phyloP scores from a whole-genome alignment of 2,888 invertebrate species.

The Amiota minor region DNA sequence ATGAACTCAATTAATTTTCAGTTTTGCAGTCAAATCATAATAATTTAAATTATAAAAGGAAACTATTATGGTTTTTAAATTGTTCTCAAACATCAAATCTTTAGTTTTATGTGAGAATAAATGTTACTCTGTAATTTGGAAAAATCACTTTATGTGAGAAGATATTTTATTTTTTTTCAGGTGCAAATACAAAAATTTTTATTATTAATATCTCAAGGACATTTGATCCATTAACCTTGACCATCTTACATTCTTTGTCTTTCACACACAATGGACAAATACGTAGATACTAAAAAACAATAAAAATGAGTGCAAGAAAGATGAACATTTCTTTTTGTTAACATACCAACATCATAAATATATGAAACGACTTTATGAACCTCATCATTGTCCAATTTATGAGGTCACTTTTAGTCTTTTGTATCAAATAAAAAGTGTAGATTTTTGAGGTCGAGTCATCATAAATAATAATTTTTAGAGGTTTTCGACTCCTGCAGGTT shows the following conservation, averaged over 20 bases:
- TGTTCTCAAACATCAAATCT: conserved; percentile 45
- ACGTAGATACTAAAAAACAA: background rate
- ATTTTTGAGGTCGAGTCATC: background rate
- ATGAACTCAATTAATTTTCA: conserved; percentile 32
- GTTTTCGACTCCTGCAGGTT: conserved; percentile 14
- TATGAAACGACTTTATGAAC: conserved; percentile 62
- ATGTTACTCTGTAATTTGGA: too few relatives aligned
- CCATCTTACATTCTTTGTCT: background rate
- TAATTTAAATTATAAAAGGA: conserved; percentile 39
- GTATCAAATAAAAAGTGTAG: background rate
- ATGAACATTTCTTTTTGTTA: background rate
- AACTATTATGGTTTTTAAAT: conserved; percentile 60
- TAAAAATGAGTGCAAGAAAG: conserved; percentile 29
- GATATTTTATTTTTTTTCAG: background rate
- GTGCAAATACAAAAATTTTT: background rate
- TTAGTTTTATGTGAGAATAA: background rate
- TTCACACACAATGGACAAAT: background rate
- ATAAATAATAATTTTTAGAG: conserved; percentile 20
- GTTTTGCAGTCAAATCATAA: background rate
- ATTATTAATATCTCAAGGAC: conserved; percentile 47
- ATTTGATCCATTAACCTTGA: conserved; percentile 45
- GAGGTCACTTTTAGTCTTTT: conserved; percentile 54
- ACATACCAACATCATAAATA: conserved; percentile 7
- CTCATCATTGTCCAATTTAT: conserved; percentile 61
- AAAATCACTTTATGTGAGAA: background rate